Base-by-base conservation (phyloP, 2,797 vertebrate genomes). In the Champsocephalus gunnari region DNA sequence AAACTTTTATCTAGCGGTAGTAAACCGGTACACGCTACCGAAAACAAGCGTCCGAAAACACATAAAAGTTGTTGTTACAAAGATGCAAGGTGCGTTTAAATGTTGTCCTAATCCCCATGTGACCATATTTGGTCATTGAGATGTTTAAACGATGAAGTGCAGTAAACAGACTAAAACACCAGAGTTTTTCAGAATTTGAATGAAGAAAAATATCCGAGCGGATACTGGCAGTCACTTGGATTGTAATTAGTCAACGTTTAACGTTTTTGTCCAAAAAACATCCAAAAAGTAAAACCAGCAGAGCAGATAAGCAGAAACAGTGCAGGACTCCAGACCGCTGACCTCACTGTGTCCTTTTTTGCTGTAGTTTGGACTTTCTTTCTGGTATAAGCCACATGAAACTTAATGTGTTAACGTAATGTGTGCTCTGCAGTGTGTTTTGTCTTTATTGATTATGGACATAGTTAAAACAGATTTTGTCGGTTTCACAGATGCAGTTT, bases 121-220 rank as follows among this genome's bases (percentile, higher is more conserved):
- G 91, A 86, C 92, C 93, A 91, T 94, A 93, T 95, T 94, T 93
- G 93, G 93, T 89, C 91, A 93, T 86, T 57, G 84, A 65, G 41
- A 53, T 71, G 82, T 88, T 54, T 78, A 75, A 86, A 88, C 72
- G 44, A 55, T 74, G 81, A 84, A 86, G 74, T 54, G 53, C 59
- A 76, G 59, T 38, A 24, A 43, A 34, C 60, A 54, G 66, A 55
- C 53, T 61, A 12, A 71, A 84, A 82, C 67, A 57, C 12, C 64
- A 67, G 55, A 53, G 41, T 69, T 53, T 34, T 63, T 24, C 73
- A 71, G 62, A 77, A 60, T 82, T 66, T 87, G 77, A 87, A 88
- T 83, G 77, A 47, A 80, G 83, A 66, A 82, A 78, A 78, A 75
- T 53, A 56, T 77, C 81, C 76, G 83, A 28, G 74, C 73, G 84